These are phyloP conservation scores for Cichladusa arquata DNA, from an alignment of 2,113 vertebrate genomes.

Conservation along the genomic window DNA sequence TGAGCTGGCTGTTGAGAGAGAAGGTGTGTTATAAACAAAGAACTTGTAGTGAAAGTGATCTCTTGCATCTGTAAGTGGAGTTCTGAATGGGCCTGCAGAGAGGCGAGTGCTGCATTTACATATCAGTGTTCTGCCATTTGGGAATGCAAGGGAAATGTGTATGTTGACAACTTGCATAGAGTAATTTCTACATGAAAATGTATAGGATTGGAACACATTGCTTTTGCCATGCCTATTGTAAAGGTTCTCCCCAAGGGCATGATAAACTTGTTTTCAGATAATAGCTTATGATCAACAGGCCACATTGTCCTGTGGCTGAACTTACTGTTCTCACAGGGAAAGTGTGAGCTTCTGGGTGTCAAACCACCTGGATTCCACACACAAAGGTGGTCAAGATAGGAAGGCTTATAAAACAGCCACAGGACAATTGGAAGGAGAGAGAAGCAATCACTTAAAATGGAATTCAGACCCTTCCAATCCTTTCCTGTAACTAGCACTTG, in stretches of 20 bases:
- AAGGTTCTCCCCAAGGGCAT: neutral
- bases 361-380: neutral
- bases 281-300: neutral
- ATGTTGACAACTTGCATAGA: neutral
- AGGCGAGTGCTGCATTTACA: neutral
- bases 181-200: neutral
- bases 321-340: neutral
- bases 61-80: neutral
- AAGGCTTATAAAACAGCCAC: neutral
- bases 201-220: accelerated
- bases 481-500: neutral
- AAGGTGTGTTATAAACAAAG: neutral
- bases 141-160: neutral
- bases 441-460: neutral
- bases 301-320: neutral
- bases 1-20: neutral
- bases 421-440: neutral
- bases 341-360: neutral
- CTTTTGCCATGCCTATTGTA: neutral
- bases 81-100: neutral
- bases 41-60: neutral
- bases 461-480: neutral
- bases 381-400: neutral
- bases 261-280: neutral
- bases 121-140: neutral